A percentile compares a stretch with the other conserved stretches of the same genome.
phyloP scores from a whole-genome alignment of 64 coral and sea anemone species.

The Montipora sp. region DNA sequence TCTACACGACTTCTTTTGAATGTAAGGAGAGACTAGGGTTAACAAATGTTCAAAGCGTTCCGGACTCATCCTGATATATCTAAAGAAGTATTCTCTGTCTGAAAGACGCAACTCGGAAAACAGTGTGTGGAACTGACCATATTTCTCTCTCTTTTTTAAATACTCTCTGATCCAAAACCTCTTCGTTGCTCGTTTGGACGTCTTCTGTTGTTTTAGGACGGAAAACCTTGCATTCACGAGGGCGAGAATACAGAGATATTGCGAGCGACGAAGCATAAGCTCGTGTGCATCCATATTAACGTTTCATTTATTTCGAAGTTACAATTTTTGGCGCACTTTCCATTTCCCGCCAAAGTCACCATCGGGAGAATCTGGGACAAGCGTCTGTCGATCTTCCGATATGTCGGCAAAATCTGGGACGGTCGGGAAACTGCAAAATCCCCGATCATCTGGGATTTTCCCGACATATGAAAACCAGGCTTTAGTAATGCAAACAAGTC shows the following conservation, averaged over 20 bases:
- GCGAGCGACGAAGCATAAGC: background rate
- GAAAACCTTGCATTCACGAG: background rate
- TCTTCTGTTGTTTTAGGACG: background rate
- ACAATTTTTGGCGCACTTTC: background rate
- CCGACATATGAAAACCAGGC: too few species aligned
- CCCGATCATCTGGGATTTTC: too few species aligned
- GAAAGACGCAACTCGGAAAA: conserved; percentile 36
- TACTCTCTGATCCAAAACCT: conserved; percentile 39
- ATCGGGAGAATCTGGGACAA: too few species aligned
- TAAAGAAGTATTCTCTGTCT: conserved; percentile 63
- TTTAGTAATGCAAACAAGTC: too few species aligned
- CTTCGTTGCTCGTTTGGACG: background rate
- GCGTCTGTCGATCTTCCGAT: too few species aligned
- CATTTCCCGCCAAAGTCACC: too few species aligned
- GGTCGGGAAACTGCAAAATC: too few species aligned
- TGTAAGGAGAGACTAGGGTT: conserved; percentile 34
- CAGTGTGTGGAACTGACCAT: conserved; percentile 67
- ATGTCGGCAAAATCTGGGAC: too few species aligned
- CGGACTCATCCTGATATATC: conserved; percentile 57
- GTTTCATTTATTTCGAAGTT: background rate
- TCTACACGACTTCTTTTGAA: conserved; percentile 56
- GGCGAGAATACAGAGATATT: background rate
- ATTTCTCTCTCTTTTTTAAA: conserved; percentile 14
- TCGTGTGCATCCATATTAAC: background rate
- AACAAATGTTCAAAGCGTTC: conserved; percentile 44